Conservation (phyloP, 2,797 vertebrate genomes). For the Hyperoplus immaculatus region DNA sequence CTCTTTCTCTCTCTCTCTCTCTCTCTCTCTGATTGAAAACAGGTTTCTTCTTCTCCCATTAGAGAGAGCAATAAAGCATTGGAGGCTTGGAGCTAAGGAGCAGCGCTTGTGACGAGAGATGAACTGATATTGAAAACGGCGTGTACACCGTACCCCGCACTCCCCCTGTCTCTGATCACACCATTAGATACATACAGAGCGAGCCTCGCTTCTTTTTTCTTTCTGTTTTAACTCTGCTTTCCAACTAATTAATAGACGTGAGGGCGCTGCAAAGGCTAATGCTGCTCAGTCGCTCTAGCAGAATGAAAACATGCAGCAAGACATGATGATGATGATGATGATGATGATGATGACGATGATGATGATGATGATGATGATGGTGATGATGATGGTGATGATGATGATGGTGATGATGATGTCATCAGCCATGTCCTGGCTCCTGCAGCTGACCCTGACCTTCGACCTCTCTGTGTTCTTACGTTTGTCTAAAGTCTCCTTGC, state of each 20-base stretch:
- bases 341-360: background rate
- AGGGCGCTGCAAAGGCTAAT: constrained; percentile 32
- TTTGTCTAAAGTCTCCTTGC: background rate
- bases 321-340: background rate
- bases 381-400: too few species aligned
- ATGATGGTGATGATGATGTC: too few species aligned
- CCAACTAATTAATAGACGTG: constrained; percentile 35
- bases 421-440: background rate
- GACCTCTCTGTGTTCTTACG: constrained; percentile 15
- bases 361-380: background rate
- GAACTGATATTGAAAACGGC: constrained; percentile 46
- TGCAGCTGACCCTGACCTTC: constrained; percentile 30
- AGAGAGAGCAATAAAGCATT: constrained; percentile 51
- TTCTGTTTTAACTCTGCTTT: constrained; percentile 15
- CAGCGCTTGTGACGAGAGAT: constrained; percentile 41
- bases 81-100: constrained; percentile 34
- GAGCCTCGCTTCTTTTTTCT: background rate
- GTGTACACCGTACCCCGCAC: constrained; percentile 2
- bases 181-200: constrained; percentile 31
- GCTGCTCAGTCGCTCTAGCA: constrained; percentile 34
- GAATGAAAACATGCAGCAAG: constrained; percentile 20
- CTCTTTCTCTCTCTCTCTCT: background rate
- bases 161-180: constrained; percentile 38
- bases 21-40: constrained; percentile 30
- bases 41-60: background rate